phyloP scores from a whole-genome alignment of 2,113 vertebrate genomes.

The Ovibos moschatus region DNA sequence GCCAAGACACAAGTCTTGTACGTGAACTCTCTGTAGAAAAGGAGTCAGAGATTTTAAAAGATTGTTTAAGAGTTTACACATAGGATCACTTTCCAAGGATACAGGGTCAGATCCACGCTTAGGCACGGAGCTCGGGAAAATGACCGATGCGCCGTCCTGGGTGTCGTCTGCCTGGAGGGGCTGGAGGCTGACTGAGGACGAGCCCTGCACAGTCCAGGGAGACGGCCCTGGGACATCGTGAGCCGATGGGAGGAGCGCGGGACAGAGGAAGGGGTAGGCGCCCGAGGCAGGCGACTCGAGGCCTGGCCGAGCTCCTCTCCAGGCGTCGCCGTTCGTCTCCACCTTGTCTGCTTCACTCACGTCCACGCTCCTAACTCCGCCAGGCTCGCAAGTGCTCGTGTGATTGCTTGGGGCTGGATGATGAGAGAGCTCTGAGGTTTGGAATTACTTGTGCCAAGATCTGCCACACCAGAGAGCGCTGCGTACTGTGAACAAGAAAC shows the following conservation, averaged over 20 bases:
- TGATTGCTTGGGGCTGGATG: neutral
- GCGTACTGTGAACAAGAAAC: neutral
- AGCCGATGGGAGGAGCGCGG: neutral
- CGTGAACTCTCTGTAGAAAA: conserved; percentile 31
- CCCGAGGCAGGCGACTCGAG: neutral
- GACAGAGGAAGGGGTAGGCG: neutral
- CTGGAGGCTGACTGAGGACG: neutral
- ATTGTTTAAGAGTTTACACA: conserved; percentile 42
- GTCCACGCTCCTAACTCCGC: neutral
- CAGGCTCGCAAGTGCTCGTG: too few species aligned
- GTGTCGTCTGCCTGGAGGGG: neutral
- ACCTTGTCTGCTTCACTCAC: conserved; percentile 50
- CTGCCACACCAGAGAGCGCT: conserved; percentile 29
- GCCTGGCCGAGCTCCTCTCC: conserved; percentile 4
- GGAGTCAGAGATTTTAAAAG: conserved; percentile 30
- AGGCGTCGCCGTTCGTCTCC: neutral
- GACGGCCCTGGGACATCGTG: neutral
- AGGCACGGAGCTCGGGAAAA: neutral
- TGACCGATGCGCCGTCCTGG: neutral
- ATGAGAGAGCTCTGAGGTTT: neutral
- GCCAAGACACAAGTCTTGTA: conserved; percentile 16
- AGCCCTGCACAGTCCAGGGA: neutral
- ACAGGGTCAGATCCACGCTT: neutral
- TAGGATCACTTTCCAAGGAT: conserved; percentile 17
- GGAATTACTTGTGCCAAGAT: conserved; percentile 29